These are phyloP conservation scores for Sclerurus mexicanus DNA, from an alignment of 2,113 vertebrate genomes.

Conservation along the genomic window DNA sequence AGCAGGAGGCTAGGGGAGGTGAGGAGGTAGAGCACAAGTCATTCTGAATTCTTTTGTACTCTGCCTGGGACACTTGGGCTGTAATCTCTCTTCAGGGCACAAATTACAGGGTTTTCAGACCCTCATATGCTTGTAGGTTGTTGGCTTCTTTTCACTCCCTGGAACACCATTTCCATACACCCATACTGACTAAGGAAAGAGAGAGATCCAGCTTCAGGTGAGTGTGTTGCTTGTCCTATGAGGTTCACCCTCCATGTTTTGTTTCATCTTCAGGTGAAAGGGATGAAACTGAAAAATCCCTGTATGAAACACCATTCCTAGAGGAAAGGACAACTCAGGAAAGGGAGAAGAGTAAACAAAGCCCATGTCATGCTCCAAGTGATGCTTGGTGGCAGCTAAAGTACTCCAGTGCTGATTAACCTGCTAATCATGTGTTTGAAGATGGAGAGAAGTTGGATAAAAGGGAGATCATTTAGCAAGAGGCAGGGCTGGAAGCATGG, in stretches of 20 bases:
- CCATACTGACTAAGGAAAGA: background rate
- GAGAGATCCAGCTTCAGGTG: background rate
- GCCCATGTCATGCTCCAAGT: background rate
- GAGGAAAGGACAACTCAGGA: background rate
- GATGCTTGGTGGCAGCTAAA: background rate
- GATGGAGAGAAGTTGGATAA: background rate
- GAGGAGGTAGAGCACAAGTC: background rate
- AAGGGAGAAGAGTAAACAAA: background rate
- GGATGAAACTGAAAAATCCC: background rate
- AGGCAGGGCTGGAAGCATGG: background rate
- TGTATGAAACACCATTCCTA: fast-evolving
- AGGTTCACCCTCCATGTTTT: background rate
- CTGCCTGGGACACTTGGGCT: background rate
- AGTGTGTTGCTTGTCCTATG: fast-evolving
- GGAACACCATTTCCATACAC: background rate
- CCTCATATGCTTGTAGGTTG: background rate
- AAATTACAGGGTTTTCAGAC: conserved; percentile 12
- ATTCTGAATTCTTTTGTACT: background rate
- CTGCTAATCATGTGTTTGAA: background rate
- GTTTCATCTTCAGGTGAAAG: background rate
- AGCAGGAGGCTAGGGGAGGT: background rate
- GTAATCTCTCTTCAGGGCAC: background rate
- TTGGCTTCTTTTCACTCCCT: background rate
- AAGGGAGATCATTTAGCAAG: background rate
- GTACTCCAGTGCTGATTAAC: background rate